Base-by-base conservation (phyloP, 2,888 invertebrate genomes). In the Drosophila cyrtoloma region DNA sequence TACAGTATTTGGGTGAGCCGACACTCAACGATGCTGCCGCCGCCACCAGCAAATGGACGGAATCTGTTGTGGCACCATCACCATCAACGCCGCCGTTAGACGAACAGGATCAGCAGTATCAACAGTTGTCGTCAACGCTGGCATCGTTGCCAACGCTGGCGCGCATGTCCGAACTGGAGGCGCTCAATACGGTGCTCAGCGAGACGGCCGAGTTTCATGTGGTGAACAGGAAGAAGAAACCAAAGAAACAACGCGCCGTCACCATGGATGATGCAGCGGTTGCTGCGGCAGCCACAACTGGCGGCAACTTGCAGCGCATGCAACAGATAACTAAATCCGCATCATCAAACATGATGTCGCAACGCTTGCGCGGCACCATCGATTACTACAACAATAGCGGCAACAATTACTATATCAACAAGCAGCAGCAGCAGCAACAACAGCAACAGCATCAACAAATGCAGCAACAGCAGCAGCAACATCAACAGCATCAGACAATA, bases 221-320 rank as follows among this genome's bases (percentile, higher is more conserved):
- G 61, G 97, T 97, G 62, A 96, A 96, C 69, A 97, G 97, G 92
- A 96, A 96, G 92, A 97, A 97, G 93, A 96, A 96, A 91, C 95
- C 96, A 89, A 96, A 96, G 90, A 97, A 97, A 91, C 92, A 92
- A 56, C 92, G 92, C 1, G 83, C 91, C 1, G 84, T 90, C 7
- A 80, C 91, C 32, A 77, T 91, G 71, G 92, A 92, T 39, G 92
- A 91, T 72, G 77, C 86, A 5, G 75, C 80, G 0, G 86, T 82
- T 10, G 78, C 82, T 4, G 89, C 84, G 0, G 82, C 86, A 5
- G 86, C 86, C 10, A 57, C 60, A 16, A 72, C 89, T 0, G 88
- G 82, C 0, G 88, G 81, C 59, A 91, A 87, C 28, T 81, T 92
- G 69, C 91, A 92, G 71, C 91, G 92, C 35, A 89, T 90, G 89